A percentile compares a stretch with the other conserved stretches of the same genome.
phyloP scores from a whole-genome alignment of 2,797 vertebrate genomes.

The Pangasius larnaudii region DNA sequence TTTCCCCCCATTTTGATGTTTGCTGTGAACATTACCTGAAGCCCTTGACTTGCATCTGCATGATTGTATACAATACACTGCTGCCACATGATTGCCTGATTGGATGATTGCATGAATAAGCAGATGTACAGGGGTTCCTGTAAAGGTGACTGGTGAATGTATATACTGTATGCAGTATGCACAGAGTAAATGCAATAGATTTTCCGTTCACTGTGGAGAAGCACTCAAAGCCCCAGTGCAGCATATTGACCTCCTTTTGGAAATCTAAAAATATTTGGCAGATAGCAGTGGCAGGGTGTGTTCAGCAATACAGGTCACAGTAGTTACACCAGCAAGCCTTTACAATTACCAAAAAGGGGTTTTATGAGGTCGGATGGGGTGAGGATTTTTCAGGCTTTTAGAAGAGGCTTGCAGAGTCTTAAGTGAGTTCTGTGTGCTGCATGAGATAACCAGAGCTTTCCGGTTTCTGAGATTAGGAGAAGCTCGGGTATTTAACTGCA shows the following conservation, averaged over 20 bases:
- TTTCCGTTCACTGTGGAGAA: neutral
- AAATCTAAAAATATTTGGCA: slow-evolving; percentile 4
- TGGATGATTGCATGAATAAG: neutral
- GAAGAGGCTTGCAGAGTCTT: neutral
- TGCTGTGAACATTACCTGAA: neutral
- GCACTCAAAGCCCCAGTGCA: neutral
- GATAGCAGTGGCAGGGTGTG: neutral
- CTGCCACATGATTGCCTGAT: neutral
- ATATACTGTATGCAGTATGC: neutral
- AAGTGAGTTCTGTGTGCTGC: neutral
- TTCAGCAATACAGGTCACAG: neutral
- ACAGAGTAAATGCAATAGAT: neutral
- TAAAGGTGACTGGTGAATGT: neutral
- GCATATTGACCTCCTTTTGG: slow-evolving; percentile 8
- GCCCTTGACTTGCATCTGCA: neutral
- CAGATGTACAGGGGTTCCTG: neutral
- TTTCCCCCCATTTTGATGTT: neutral
- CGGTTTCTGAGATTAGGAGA: slow-evolving; percentile 9
- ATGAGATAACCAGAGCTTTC: slow-evolving; percentile 24
- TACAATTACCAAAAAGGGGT: neutral
- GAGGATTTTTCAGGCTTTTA: neutral
- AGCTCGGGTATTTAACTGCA: neutral
- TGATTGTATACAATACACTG: neutral
- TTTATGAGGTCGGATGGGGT: neutral
- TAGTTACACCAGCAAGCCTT: neutral